These are phyloP conservation scores for Sebastes steindachneri DNA, from an alignment of 2,797 vertebrate genomes.

Conservation along the genomic window DNA sequence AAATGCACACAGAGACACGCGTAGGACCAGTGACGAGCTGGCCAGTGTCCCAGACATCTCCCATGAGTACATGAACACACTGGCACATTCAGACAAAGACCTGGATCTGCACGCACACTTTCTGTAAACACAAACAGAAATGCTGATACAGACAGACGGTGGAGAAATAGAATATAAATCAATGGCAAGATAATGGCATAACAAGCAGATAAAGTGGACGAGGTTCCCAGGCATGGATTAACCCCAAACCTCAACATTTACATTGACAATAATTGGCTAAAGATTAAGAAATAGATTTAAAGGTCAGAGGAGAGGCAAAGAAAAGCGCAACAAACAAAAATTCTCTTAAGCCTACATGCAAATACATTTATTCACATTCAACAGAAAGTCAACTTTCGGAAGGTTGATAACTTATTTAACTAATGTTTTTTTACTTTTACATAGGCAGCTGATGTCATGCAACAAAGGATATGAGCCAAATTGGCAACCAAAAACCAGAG, in stretches of 20 bases:
- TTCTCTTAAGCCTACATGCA: not conserved
- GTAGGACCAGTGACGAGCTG: constrained; percentile 21
- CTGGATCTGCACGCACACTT: constrained; percentile 24
- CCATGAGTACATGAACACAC: constrained; percentile 20
- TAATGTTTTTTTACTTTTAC: not conserved
- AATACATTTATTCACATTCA: not conserved
- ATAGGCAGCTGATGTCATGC: not conserved
- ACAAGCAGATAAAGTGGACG: not conserved
- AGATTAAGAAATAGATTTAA: not conserved
- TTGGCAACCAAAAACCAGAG: not conserved
- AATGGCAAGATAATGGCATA: constrained; percentile 14
- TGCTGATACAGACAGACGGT: constrained; percentile 21
- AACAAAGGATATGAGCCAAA: not conserved
- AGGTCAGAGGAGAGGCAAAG: not conserved
- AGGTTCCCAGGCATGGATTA: constrained; percentile 14
- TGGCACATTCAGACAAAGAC: constrained; percentile 50
- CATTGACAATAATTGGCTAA: not conserved
- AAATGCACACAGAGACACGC: constrained; percentile 31
- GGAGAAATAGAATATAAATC: constrained; percentile 22
- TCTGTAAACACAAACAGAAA: constrained; percentile 26
- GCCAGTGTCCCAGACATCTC: constrained; percentile 44
- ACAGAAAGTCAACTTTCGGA: not conserved
- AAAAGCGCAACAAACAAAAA: not conserved
- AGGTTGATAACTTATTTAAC: not conserved
- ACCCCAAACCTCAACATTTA: constrained; percentile 18